Conservation (phyloP, 1,140 invertebrate species). For the Apocrypta bakeri region DNA sequence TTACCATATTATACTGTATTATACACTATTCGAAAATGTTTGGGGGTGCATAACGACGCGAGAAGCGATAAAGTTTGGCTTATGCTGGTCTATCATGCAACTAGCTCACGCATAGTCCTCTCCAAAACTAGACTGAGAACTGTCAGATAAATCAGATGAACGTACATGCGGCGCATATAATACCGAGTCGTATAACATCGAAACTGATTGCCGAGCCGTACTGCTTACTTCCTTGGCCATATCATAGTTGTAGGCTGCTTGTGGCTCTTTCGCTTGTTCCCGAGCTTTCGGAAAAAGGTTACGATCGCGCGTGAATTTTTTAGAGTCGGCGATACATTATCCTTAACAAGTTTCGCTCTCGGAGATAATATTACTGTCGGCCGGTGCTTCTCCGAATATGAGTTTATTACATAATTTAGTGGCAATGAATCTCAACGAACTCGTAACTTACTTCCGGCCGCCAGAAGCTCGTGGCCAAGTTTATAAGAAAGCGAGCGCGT, state of each 20-base stretch:
- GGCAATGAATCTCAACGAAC: conserved; percentile 51
- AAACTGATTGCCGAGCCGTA: background rate
- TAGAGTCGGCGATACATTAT: conserved; percentile 43
- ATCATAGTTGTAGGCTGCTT: background rate
- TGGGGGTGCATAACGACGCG: background rate
- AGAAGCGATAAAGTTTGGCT: background rate
- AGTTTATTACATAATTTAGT: conserved; percentile 52
- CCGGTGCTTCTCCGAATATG: conserved; percentile 10
- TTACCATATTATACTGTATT: background rate
- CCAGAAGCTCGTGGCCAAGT: background rate
- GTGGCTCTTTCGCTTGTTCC: background rate
- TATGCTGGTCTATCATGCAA: background rate
- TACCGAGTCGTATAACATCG: background rate
- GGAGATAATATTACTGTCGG: conserved; percentile 43
- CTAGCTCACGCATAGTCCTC: background rate
- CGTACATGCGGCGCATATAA: background rate
- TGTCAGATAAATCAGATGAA: background rate
- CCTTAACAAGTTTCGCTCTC: conserved; percentile 45
- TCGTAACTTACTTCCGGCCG: conserved; percentile 31
- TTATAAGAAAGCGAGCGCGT: conserved; percentile 11
- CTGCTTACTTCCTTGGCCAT: background rate
- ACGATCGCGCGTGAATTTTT: conserved; percentile 39
- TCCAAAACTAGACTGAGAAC: background rate
- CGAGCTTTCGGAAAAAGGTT: background rate
- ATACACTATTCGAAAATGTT: no score